Percentiles rank a stretch among this genome's conserved stretches.
phyloP scores from a whole-genome alignment of 2,888 invertebrate species.

The Dynastes hyllus region DNA sequence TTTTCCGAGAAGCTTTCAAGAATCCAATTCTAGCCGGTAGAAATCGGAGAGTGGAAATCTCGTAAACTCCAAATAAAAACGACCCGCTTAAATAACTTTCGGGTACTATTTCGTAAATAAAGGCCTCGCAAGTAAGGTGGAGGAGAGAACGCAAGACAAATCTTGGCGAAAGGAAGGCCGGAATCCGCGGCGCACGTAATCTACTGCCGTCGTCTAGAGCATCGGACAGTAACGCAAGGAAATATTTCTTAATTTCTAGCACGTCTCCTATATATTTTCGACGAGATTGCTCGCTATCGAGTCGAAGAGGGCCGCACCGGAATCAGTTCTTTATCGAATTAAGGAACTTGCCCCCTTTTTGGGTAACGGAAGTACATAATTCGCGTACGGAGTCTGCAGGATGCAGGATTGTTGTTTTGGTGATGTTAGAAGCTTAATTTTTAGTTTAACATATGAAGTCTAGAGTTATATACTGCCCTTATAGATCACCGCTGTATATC shows the following conservation, averaged over 20 bases:
- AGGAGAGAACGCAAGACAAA: conserved; percentile 3
- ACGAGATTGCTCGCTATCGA: conserved; percentile 38
- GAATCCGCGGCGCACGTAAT: conserved; percentile 8
- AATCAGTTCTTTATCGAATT: conserved; percentile 45
- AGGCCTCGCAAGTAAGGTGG: conserved; percentile 9
- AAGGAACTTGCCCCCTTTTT: not conserved
- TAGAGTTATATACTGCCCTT: too few relatives aligned
- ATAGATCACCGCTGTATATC: too few relatives aligned
- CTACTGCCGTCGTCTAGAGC: not conserved
- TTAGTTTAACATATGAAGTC: too few relatives aligned
- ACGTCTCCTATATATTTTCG: conserved; percentile 38
- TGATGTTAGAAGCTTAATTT: too few relatives aligned
- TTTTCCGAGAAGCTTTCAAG: too few relatives aligned
- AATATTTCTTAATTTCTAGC: conserved; percentile 44
- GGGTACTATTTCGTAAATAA: not conserved
- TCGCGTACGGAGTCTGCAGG: not conserved
- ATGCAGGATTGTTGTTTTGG: too few relatives aligned
- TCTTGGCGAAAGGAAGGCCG: conserved; percentile 11
- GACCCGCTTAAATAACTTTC: conserved; percentile 16
- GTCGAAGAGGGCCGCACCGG: not conserved
- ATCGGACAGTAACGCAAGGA: conserved; percentile 30
- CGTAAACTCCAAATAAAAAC: conserved; percentile 35
- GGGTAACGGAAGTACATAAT: not conserved
- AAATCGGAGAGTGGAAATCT: conserved; percentile 7
- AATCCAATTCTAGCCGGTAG: conserved; percentile 2